phyloP scores from a whole-genome alignment of 1,140 invertebrate genomes.

The Trissolcus basalis region DNA sequence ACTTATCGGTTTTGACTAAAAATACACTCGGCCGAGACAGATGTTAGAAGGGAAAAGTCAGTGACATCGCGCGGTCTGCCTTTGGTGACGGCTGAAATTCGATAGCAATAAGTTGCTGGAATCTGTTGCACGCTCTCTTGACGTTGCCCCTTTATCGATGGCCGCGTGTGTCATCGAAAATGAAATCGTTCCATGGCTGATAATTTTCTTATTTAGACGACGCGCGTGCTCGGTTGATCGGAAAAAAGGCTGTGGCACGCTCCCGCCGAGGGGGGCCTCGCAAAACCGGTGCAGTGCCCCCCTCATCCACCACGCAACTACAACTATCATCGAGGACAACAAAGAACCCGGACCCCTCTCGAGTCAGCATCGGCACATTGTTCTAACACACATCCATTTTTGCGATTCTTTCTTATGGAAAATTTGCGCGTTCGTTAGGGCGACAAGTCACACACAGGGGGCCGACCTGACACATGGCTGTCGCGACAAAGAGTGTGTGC shows the following conservation, averaged over 20 bases:
- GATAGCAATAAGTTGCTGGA: slow-evolving; percentile 15
- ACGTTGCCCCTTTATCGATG: too few species aligned
- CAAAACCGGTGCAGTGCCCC: slow-evolving; percentile 3
- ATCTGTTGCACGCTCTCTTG: slow-evolving; percentile 7
- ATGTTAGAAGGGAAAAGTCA: slow-evolving; percentile 20
- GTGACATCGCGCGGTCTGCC: slow-evolving; percentile 21
- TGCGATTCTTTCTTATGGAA: slow-evolving; percentile 61
- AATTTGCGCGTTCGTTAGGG: slow-evolving; percentile 58
- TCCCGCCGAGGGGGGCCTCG: slow-evolving; percentile 33
- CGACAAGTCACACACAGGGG: slow-evolving; percentile 42
- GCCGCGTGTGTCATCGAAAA: slow-evolving; percentile 11
- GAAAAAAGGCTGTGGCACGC: slow-evolving; percentile 51
- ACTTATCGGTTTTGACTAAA: neutral
- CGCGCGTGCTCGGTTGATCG: slow-evolving; percentile 42
- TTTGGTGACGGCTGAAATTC: slow-evolving; percentile 27
- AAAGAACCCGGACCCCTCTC: slow-evolving; percentile 56
- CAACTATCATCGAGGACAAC: slow-evolving; percentile 30
- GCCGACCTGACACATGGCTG: slow-evolving; percentile 54
- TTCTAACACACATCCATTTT: slow-evolving; percentile 67
- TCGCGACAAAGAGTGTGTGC: slow-evolving; percentile 34
- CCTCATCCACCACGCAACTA: slow-evolving; percentile 22
- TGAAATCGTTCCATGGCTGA: slow-evolving; percentile 46
- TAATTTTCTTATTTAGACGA: slow-evolving; percentile 62
- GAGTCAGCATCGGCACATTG: slow-evolving; percentile 63
- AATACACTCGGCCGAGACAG: slow-evolving; percentile 4